Evolutionary conservation across 2,797 vertebrate genomes (phyloP).

Genomic region (Dendrocincla fuliginosa): DNA sequence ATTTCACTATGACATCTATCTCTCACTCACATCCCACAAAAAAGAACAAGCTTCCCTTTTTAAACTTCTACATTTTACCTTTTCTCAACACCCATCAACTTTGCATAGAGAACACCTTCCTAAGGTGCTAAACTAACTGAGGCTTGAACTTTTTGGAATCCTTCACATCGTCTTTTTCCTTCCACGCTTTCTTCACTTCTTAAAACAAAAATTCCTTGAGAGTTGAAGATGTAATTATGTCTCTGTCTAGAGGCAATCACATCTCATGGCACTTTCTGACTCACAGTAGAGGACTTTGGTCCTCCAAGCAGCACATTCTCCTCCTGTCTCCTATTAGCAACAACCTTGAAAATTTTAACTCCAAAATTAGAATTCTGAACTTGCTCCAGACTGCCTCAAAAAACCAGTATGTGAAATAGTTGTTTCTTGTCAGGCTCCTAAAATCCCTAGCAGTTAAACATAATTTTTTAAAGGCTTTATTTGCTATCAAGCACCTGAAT

Average conservation of each 20-base stretch:
- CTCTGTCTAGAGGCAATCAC: background rate
- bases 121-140: background rate
- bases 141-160: background rate
- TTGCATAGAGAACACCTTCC: background rate
- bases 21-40: background rate
- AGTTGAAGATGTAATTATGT: background rate
- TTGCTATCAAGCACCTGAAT: conserved; percentile 46
- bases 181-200: background rate
- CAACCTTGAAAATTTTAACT: background rate
- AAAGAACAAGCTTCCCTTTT: background rate
- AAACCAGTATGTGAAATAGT: background rate
- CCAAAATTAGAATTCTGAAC: conserved; percentile 40
- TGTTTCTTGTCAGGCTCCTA: background rate
- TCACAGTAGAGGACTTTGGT: background rate
- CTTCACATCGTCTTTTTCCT: background rate
- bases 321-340: background rate
- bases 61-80: background rate
- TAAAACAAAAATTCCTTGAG: background rate
- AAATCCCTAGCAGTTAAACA: background rate
- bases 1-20: rapidly evolving
- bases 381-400: background rate
- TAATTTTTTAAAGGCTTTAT: conserved; percentile 39
- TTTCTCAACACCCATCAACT: background rate
- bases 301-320: background rate
- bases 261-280: background rate